These are phyloP conservation scores for Mercenaria mercenaria DNA, from an alignment of 1,140 invertebrate genomes.

Conservation along the genomic window DNA sequence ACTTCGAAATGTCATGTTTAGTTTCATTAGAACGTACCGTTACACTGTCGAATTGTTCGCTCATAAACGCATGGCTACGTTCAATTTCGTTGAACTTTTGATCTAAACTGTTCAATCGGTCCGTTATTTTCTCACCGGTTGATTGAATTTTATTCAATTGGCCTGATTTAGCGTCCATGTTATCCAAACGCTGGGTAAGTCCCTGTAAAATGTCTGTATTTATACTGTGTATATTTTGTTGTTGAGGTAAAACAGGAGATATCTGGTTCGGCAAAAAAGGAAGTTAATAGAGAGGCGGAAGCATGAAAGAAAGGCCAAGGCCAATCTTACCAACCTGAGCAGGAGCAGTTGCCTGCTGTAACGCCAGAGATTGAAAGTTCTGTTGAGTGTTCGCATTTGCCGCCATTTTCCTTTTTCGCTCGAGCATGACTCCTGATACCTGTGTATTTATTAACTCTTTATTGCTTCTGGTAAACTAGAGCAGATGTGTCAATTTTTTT, in stretches of 20 bases:
- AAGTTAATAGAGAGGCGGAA: neutral
- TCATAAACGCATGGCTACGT: neutral
- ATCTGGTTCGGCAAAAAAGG: neutral
- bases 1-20: neutral
- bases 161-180: neutral
- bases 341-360: too few species aligned
- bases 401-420: too few species aligned
- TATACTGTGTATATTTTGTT: neutral
- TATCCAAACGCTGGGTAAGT: neutral
- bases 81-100: conserved; percentile 13
- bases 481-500: too few species aligned
- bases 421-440: too few species aligned
- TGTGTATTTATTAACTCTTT: too few species aligned
- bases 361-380: too few species aligned
- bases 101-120: neutral
- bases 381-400: too few species aligned
- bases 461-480: too few species aligned
- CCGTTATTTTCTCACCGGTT: neutral
- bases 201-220: neutral
- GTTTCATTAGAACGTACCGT: neutral
- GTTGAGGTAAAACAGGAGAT: neutral
- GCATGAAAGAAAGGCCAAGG: neutral
- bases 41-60: neutral
- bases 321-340: neutral
- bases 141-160: conserved; percentile 28